phyloP scores from a whole-genome alignment of 2,113 vertebrate genomes.

The Zosterops hypoxanthus region DNA sequence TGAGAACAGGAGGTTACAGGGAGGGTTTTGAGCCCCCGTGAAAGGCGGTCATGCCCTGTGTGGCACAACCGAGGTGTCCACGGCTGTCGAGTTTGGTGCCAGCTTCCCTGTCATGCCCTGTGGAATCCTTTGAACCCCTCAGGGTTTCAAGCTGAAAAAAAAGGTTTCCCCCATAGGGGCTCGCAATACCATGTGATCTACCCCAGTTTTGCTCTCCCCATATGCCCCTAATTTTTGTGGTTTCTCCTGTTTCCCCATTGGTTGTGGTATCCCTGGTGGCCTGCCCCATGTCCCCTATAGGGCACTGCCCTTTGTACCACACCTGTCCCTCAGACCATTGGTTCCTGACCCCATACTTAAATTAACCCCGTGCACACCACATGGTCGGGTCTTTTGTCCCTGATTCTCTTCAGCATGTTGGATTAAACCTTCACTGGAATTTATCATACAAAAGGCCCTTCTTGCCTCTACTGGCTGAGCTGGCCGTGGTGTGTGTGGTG shows the following conservation, averaged over 20 bases:
- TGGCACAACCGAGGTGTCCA: accelerated
- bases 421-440: not conserved
- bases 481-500: not conserved
- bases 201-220: not conserved
- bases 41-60: not conserved
- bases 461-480: not conserved
- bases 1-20: not conserved
- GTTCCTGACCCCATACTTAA: not conserved
- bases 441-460: not conserved
- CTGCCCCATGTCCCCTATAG: not conserved
- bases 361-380: not conserved
- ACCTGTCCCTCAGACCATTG: not conserved
- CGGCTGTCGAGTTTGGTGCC: not conserved
- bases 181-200: not conserved
- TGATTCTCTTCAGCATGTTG: not conserved
- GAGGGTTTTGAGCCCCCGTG: not conserved
- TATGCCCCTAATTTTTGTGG: not conserved
- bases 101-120: not conserved
- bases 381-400: not conserved
- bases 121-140: not conserved
- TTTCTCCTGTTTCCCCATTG: not conserved
- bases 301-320: not conserved
- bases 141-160: not conserved
- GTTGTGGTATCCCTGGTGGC: not conserved
- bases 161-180: not conserved